A percentile compares a stretch with the other conserved stretches of the same genome.
Conservation (phyloP, 2,113 vertebrate species). For the Callithrix jacchus region DNA sequence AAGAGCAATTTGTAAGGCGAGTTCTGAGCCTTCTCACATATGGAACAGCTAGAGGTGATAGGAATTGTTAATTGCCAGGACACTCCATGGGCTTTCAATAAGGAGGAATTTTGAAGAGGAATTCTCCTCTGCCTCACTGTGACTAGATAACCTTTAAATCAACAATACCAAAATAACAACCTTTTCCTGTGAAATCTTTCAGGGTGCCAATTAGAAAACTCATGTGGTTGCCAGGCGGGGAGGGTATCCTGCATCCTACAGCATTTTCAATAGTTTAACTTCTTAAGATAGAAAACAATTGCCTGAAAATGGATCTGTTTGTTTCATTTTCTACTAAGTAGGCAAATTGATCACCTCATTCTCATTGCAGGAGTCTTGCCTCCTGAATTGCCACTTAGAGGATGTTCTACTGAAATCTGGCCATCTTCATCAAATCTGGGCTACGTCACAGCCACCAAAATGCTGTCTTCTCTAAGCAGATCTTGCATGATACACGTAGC, state of each 20-base stretch:
- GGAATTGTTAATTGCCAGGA: slow-evolving; percentile 87
- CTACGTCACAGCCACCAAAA: background rate
- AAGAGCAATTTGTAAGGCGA: slow-evolving; percentile 90
- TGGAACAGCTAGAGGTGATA: slow-evolving; percentile 81
- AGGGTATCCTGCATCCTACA: background rate
- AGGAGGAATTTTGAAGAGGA: slow-evolving; percentile 78
- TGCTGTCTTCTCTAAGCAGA: background rate
- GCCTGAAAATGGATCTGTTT: slow-evolving; percentile 40
- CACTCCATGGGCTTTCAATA: slow-evolving; percentile 71
- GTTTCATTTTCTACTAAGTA: slow-evolving; percentile 51
- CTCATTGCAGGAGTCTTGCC: background rate
- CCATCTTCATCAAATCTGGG: background rate
- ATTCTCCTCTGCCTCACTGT: slow-evolving; percentile 74
- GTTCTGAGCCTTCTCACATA: slow-evolving; percentile 84
- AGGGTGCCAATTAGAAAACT: slow-evolving; percentile 66
- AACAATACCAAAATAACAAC: slow-evolving; percentile 65
- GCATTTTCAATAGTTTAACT: background rate
- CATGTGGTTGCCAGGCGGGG: background rate
- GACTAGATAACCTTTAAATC: slow-evolving; percentile 83
- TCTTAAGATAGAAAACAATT: slow-evolving; percentile 29
- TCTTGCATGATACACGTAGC: background rate
- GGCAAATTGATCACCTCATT: slow-evolving; percentile 3
- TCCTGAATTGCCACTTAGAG: slow-evolving; percentile 4
- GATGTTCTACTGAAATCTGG: background rate
- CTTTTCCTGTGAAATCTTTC: slow-evolving; percentile 67